Evolutionary conservation across 1,140 invertebrate genomes (phyloP), one percentile per base, ranked within the genome.

Genomic region (Drosophila varians): DNA sequence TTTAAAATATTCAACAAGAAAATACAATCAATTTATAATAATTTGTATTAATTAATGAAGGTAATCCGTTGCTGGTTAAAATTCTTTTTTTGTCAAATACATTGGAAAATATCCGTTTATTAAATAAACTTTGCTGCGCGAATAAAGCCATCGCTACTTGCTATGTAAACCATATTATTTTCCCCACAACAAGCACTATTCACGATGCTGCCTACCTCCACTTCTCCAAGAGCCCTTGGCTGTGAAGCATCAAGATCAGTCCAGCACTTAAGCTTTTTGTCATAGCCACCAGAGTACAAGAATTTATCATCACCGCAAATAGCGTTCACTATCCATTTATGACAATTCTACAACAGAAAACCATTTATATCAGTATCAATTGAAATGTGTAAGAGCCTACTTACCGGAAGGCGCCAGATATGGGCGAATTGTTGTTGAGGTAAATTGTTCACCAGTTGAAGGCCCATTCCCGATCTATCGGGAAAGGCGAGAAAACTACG

Each of bases 261-360:
- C 90, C 90, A 91, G 1, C 71, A 76, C 65, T 91, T 91, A 4
- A 91, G 84, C 31, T 76, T 89, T 26, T 79, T 90, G 57, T 91
- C 90, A 38, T 90, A 91, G 36, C 90, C 90, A 4, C 86, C 90
- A 4, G 83, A 79, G 49, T 83, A 90, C 11, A 91, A 12, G 21
- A 52, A 26, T 1, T 66, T 16, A 0, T 90, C 83, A 25, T 89
- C 55, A 0, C 87, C 90, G 42, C 87, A 89, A 47, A 91, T 70
- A 18, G 74, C 66, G 34, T 87, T 90, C n/a, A 91, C 64, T 40
- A 91, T 91, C 80, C 78, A 56, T 18, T 90, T 77, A 51, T 91
- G 90, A 4, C 89, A 89, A 42, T 90, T 48, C 90, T 91, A 12
- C 0, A 65, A 70, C 18, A 36, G 5, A 1, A 1, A 9, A 52